Evolutionary conservation across 2,113 vertebrate species (phyloP), one percentile per base, ranked within the genome.

Genomic region (Parus major): DNA sequence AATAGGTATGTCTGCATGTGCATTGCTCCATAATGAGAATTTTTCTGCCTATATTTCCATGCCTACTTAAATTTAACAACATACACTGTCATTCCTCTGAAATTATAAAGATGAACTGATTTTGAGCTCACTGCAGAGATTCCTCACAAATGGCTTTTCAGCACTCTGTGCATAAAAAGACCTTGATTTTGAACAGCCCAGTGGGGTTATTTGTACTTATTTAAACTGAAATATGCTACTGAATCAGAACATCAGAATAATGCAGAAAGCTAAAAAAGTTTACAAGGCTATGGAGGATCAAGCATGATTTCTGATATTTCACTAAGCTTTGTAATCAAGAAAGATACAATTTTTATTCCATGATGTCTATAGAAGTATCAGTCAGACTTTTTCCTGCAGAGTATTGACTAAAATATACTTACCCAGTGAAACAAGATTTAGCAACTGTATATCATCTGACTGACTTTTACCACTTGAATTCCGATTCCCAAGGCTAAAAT

Each of bases 1-100:
- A 82, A 60, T 44, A 3, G 2, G 1, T 23, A 15, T 50, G 2
- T 12, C 23, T 82, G 7, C 4, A 0, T 66, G 17, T 42, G 27
- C 23, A 24, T 53, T 72, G 23, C 53, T 77, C 42, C 52, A 55
- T n/a, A 57, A 65, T 36, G 29, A 66, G 55, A 61, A 22, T 35
- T 82, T 71, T 82, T n/a, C 29, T 63, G 18, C 29, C 35, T 66
- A 0, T 56, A 49, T 76, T 76, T 86, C 46, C 11, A 33, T 33
- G 36, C 11, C 89, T 55, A 59, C 28, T 86, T 17, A 4, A 33
- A 42, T 70, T 93, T 94, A 63, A n/a, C 17, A 81, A 81, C 4
- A 5, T 70, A 55, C 8, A 21, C 2, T 69, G 3, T 39, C 20
- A 70, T 60, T 83, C 5, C 33, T 23, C 35, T 55, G 39, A 91